Percentiles rank a stretch among this genome's conserved stretches.
Evolutionary conservation across 1,140 invertebrate genomes (phyloP).

Genomic region (Nephila pilipes): DNA sequence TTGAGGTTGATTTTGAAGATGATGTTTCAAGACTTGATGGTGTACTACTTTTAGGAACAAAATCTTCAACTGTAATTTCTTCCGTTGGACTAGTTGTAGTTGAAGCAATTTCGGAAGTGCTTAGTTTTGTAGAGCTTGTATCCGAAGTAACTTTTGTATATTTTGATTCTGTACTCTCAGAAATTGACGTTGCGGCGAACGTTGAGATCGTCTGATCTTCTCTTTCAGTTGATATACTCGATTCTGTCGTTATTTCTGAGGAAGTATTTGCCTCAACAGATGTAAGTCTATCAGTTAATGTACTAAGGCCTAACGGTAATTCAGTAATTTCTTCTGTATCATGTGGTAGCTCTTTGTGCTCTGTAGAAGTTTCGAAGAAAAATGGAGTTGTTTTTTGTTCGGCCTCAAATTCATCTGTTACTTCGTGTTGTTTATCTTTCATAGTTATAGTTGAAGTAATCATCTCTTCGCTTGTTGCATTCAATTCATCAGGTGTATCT

Average conservation of each 20-base stretch:
- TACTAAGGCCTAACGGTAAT: background rate
- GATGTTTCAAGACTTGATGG: background rate
- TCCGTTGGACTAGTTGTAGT: background rate
- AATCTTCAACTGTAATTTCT: background rate
- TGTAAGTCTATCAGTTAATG: background rate
- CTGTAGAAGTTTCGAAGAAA: background rate
- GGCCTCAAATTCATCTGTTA: background rate
- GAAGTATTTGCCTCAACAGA: background rate
- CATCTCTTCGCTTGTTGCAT: background rate
- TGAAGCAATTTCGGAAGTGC: background rate
- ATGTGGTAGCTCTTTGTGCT: background rate
- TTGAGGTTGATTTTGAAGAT: background rate
- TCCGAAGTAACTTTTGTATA: background rate
- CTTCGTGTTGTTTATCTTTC: conserved; percentile 31
- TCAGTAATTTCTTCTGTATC: background rate
- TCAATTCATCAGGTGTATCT: background rate
- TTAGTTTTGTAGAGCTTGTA: background rate
- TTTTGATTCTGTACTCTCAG: background rate
- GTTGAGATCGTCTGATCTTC: background rate
- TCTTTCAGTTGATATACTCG: background rate
- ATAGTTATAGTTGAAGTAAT: background rate
- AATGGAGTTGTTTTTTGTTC: background rate
- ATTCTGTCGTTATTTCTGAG: background rate
- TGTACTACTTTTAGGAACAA: background rate
- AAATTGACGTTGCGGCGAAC: too few relatives aligned